Evolutionary conservation across 2,797 vertebrate genomes (phyloP).

Genomic region (Acanthiza pusilla): DNA sequence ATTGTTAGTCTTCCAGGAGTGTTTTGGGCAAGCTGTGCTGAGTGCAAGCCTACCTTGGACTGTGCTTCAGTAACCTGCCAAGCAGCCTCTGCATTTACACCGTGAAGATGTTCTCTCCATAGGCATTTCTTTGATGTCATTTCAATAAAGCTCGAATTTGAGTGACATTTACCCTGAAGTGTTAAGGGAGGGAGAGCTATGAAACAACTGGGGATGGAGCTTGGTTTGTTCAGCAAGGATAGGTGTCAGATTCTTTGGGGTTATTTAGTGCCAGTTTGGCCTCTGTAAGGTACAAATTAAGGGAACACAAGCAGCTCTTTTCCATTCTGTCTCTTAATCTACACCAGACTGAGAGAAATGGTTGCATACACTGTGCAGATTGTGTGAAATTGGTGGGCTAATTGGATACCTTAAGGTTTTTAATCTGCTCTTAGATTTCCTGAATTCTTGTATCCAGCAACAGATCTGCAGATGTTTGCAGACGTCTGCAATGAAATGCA

Average conservation of each 20-base stretch:
- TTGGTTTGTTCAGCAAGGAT: not conserved
- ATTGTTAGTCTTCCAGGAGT: not conserved
- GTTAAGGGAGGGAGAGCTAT: not conserved
- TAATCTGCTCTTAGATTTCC: not conserved
- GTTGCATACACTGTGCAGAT: not conserved
- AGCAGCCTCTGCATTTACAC: not conserved
- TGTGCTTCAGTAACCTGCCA: not conserved
- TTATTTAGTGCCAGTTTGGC: not conserved
- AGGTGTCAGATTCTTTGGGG: not conserved
- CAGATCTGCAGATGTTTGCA: not conserved
- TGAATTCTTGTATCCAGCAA: not conserved
- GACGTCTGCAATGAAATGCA: not conserved
- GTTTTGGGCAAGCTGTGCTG: not conserved
- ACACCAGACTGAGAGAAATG: not conserved
- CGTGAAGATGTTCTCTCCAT: fast-evolving
- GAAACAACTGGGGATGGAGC: not conserved
- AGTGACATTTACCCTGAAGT: not conserved
- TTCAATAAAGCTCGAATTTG: not conserved
- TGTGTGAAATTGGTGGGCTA: not conserved
- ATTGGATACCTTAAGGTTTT: not conserved
- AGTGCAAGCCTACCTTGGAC: not conserved
- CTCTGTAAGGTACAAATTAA: not conserved
- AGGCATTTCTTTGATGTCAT: not conserved
- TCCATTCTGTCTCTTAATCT: not conserved
- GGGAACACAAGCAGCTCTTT: not conserved